Percentiles rank a stretch among this genome's conserved stretches.
Evolutionary conservation across 2,113 vertebrate species (phyloP).

Genomic region (Podarcis muralis): DNA sequence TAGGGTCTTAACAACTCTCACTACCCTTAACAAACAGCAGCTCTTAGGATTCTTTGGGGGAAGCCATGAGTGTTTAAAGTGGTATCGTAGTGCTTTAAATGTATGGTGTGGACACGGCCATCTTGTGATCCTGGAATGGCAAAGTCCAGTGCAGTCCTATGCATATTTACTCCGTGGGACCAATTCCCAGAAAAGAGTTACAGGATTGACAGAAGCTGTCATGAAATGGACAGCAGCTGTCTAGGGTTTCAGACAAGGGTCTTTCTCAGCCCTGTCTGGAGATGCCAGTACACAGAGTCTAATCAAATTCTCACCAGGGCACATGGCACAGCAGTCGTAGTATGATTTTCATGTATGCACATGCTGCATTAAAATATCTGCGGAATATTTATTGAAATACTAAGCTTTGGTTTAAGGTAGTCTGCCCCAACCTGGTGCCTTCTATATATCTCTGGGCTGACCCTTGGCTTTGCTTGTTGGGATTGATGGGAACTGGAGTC

Average conservation of each 20-base stretch:
- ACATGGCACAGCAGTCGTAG: background rate
- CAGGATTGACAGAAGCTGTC: too few species aligned
- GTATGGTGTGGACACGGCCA: too few species aligned
- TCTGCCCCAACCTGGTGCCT: too few species aligned
- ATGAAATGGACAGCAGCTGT: background rate
- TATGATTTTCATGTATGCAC: background rate
- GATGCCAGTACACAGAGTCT: background rate
- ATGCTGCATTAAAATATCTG: background rate
- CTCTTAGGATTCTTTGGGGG: too few species aligned
- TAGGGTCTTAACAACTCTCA: too few species aligned
- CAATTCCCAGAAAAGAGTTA: background rate
- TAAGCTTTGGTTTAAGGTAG: background rate
- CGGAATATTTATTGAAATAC: too few species aligned
- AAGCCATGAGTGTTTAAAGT: too few species aligned
- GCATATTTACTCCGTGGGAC: background rate
- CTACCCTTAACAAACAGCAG: too few species aligned
- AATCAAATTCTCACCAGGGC: background rate
- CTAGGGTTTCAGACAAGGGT: background rate
- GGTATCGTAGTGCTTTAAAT: too few species aligned
- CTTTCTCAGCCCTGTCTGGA: background rate
- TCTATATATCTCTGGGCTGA: too few species aligned
- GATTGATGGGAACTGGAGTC: too few species aligned
- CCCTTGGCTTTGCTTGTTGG: too few species aligned
- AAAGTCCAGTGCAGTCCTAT: background rate
- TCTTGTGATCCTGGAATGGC: background rate